phyloP scores from a whole-genome alignment of 2,888 invertebrate genomes.

The Ligdia adustata region DNA sequence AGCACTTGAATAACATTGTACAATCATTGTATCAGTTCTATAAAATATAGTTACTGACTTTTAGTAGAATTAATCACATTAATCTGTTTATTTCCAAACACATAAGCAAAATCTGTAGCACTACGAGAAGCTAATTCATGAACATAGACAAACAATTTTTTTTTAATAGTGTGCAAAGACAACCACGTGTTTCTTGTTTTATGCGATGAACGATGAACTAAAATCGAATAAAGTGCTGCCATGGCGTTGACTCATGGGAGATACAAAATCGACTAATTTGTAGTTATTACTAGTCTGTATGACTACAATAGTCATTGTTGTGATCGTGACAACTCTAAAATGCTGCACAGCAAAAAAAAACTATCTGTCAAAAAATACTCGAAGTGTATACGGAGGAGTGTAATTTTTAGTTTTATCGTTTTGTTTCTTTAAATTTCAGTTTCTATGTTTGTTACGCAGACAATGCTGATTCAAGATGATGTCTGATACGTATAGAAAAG shows the following conservation, averaged over 20 bases:
- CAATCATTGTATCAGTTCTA: constrained; percentile 62
- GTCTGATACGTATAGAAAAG: constrained; percentile 96
- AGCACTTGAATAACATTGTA: constrained; percentile 57
- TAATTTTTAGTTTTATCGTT: constrained; percentile 67
- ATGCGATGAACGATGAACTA: constrained; percentile 48
- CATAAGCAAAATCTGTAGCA: constrained; percentile 71
- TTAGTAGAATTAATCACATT: constrained; percentile 55
- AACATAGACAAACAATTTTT: constrained; percentile 65
- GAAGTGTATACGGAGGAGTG: constrained; percentile 49
- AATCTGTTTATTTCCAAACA: constrained; percentile 80
- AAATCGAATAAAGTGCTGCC: constrained; percentile 6
- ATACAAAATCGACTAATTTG: not conserved
- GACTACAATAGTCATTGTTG: not conserved
- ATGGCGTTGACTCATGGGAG: not conserved
- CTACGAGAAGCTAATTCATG: constrained; percentile 79
- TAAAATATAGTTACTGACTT: constrained; percentile 52
- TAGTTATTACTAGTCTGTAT: too few species aligned
- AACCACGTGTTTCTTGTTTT: constrained; percentile 59
- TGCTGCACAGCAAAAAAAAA: constrained; percentile 33
- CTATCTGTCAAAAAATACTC: constrained; percentile 59
- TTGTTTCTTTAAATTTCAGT: constrained; percentile 67
- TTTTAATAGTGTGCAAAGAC: constrained; percentile 34
- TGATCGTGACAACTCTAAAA: constrained; percentile 10
- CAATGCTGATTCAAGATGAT: constrained; percentile 91
- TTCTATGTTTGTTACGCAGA: constrained; percentile 68